phyloP scores from a whole-genome alignment of 2,888 invertebrate genomes.

The Volucella zonaria region DNA sequence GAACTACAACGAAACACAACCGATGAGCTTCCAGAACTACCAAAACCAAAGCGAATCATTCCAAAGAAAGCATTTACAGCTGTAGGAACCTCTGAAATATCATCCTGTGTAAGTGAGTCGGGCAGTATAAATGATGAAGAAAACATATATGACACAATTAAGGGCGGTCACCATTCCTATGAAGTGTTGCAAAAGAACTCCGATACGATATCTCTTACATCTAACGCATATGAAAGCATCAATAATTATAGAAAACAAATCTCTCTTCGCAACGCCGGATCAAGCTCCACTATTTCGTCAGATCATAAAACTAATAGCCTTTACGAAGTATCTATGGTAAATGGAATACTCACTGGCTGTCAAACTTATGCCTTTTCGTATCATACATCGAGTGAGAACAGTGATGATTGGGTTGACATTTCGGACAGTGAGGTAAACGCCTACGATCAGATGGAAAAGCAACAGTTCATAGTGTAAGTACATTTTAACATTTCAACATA shows the following conservation, averaged over 20 bases:
- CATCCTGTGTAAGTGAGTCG: constrained; percentile 35
- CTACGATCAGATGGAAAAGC: constrained; percentile 70
- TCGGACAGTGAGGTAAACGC: constrained; percentile 78
- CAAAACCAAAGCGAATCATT: constrained; percentile 80
- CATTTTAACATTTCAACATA: neutral
- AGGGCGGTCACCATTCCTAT: constrained; percentile 83
- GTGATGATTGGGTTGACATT: constrained; percentile 82
- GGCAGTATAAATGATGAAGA: constrained; percentile 81
- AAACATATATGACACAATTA: constrained; percentile 86
- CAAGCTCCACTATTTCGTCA: constrained; percentile 81
- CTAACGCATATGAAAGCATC: constrained; percentile 82
- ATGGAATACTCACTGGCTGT: constrained; percentile 75
- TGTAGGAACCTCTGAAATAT: constrained; percentile 29
- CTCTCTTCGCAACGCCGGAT: constrained; percentile 79
- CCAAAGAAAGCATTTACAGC: constrained; percentile 71
- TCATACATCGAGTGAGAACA: constrained; percentile 79
- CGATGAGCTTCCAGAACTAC: constrained; percentile 78
- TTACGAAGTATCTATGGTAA: constrained; percentile 80
- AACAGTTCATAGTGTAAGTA: constrained; percentile 82
- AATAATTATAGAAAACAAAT: constrained; percentile 75
- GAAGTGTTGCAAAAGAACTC: constrained; percentile 77
- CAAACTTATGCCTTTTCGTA: constrained; percentile 76
- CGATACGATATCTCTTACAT: constrained; percentile 79
- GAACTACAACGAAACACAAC: constrained; percentile 79
- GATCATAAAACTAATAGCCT: constrained; percentile 82